Base-by-base conservation (phyloP, 2,797 vertebrate genomes). In the Thamnophis elegans region DNA sequence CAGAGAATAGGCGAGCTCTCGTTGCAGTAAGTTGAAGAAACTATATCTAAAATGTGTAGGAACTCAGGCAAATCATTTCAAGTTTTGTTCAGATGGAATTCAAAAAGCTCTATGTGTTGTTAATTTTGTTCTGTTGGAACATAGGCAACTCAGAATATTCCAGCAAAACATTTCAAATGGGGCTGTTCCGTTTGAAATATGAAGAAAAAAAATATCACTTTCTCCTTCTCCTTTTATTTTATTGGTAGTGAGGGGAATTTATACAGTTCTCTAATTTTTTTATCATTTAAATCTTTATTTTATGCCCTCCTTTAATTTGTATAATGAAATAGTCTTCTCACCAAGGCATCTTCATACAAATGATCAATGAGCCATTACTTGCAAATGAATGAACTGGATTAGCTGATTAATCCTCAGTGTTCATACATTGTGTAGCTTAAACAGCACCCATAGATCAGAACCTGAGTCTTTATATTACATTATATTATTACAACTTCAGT, bases 401-500 rank as follows among this genome's bases (percentile, higher is more conserved):
- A 53, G 36, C 55, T 93, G 89, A 91, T 88, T 60, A 91, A 93
- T 91, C 42, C 86, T 58, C 56, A 36, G 11, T 25, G 22, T 90
- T 85, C 55, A n/a, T 36, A 68, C 78, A 14, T 42, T 88, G 65
- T 60, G 60, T 56, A 54, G 85, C 54, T 82, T 51, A 91, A 93
- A 85, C 55, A 93, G 18, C 22, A 4, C 60, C 53, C 65, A 82
- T 93, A 90, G n/a, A 93, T 91, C 86, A 85, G 89, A 88, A 55
- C 56, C 89, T 73, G 25, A 78, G 58, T 85, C 87, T 93, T 91
- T 93, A 88, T 55, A 91, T 62, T 9, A 89, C 58, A 51, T 93
- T 56, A 88, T 88, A 51, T 91, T 56, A 88, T 88, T 88, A 87
- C 85, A 93, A 88, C 90, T 93, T 91, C 89, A 88, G 65, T 62